Conservation (phyloP, 2,888 invertebrate genomes). For the Lamellibrachia satsuma region DNA sequence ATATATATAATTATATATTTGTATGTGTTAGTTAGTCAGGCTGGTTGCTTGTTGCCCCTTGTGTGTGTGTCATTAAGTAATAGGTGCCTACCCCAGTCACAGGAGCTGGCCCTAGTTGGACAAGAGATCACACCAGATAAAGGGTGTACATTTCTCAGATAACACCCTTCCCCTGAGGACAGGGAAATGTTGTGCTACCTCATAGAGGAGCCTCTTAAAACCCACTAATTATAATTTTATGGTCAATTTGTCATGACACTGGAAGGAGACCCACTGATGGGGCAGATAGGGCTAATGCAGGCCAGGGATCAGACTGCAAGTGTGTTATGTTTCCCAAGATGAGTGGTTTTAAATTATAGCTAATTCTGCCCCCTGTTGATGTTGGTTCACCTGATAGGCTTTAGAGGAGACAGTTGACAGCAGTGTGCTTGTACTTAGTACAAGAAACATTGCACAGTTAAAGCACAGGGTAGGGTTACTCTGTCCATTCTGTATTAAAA, state of each 20-base stretch:
- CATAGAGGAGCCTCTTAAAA: neutral
- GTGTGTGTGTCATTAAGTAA: neutral
- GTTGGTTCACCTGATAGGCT: neutral
- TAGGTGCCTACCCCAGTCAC: neutral
- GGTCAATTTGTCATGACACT: neutral
- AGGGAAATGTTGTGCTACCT: neutral
- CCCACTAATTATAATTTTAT: conserved; percentile 2
- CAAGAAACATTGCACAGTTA: too few species aligned
- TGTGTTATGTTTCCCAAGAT: neutral
- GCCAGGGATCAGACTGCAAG: neutral
- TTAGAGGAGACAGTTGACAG: neutral
- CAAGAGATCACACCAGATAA: neutral
- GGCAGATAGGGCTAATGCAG: neutral
- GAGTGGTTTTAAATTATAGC: conserved; percentile 1
- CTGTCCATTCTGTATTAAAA: too few species aligned
- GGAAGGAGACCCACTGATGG: neutral
- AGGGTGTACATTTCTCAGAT: neutral
- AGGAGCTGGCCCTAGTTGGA: neutral
- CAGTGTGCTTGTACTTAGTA: too few species aligned
- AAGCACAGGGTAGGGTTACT: too few species aligned
- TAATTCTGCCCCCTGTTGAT: neutral
- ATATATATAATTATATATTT: too few species aligned
- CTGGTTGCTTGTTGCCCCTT: neutral
- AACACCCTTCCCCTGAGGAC: neutral
- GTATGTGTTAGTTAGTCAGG: too few species aligned